These are phyloP conservation scores for Ariolimax columbianus DNA, from an alignment of 2,888 invertebrate species.

Conservation along the genomic window DNA sequence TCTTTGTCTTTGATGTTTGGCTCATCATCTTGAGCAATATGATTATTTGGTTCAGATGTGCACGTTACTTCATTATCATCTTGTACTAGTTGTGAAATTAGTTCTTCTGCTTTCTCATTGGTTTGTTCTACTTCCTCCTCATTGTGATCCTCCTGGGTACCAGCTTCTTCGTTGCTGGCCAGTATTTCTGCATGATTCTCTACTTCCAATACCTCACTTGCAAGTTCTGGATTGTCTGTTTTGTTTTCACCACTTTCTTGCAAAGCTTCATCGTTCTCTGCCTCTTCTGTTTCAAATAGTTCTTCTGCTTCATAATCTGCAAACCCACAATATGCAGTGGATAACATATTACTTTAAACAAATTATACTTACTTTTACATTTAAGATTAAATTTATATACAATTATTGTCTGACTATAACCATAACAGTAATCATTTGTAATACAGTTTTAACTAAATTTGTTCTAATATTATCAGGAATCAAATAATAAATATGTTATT, in stretches of 20 bases:
- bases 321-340: neutral
- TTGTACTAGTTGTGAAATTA: neutral
- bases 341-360: neutral
- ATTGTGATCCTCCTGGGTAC: neutral
- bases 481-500: no score
- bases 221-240: neutral
- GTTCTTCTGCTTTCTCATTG: neutral
- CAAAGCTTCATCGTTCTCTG: neutral
- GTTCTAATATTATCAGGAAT: no score
- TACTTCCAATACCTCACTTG: neutral
- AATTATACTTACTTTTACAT: neutral
- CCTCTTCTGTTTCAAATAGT: neutral
- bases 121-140: constrained; percentile 1
- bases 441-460: no score
- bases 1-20: neutral
- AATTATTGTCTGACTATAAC: no score
- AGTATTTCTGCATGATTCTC: neutral
- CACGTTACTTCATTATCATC: neutral
- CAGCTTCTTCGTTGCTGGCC: neutral
- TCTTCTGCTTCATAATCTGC: constrained; percentile 13
- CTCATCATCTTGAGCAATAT: neutral
- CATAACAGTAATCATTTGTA: no score
- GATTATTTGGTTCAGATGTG: neutral
- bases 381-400: no score
- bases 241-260: neutral